Percentiles rank a stretch among this genome's conserved stretches.
These are phyloP conservation scores for Cephus pulcher DNA, from an alignment of 2,888 invertebrate genomes.

Conservation along the genomic window DNA sequence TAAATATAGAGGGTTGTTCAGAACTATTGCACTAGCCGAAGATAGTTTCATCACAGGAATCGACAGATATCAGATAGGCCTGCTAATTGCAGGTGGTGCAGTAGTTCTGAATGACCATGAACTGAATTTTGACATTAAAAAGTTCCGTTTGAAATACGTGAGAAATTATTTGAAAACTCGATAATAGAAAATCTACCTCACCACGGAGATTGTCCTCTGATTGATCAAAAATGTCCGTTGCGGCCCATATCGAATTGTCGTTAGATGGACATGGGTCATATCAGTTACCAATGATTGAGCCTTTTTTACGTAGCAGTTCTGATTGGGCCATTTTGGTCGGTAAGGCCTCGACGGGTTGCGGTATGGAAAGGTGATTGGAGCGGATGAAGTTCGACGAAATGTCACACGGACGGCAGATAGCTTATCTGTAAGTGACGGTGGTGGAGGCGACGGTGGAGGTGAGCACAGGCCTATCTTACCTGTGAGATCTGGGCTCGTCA, in stretches of 20 bases:
- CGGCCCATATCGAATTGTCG: background rate
- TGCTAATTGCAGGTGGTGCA: no score
- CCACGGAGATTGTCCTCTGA: background rate
- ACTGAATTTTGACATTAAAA: no score
- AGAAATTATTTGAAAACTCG: background rate
- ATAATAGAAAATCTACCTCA: background rate
- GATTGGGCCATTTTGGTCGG: conserved; percentile 9
- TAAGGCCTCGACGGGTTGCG: background rate
- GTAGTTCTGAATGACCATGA: no score
- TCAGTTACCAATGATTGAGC: conserved; percentile 1
- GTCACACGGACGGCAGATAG: conserved; percentile 12
- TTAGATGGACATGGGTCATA: background rate
- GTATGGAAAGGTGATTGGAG: conserved; percentile 21
- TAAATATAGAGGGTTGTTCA: no score
- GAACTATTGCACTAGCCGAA: no score
- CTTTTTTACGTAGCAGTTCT: background rate
- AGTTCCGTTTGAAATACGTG: no score
- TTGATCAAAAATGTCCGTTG: background rate
- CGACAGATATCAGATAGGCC: no score
- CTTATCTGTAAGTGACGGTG: background rate
- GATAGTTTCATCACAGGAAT: no score
- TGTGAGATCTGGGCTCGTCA: conserved; percentile 58
- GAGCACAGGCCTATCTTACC: background rate
- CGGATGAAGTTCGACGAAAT: conserved; percentile 24
- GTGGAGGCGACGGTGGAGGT: background rate